Percentiles rank a stretch among this genome's conserved stretches.
phyloP scores from a whole-genome alignment of 1,140 invertebrate species.

The Tribolium madens region DNA sequence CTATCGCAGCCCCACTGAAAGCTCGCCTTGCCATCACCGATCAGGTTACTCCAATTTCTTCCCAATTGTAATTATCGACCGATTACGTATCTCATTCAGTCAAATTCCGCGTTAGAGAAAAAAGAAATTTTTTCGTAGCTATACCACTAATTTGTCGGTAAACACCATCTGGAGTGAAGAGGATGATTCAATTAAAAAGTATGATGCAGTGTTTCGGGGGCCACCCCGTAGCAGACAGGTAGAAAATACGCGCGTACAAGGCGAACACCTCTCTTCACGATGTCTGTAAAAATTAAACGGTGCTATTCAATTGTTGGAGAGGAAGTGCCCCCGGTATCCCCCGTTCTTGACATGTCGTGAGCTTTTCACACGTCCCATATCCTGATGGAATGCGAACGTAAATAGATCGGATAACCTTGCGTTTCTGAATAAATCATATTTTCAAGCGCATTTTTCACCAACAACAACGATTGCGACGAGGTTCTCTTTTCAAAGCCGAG shows the following conservation, averaged over 20 bases:
- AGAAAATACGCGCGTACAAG: conserved; percentile 31
- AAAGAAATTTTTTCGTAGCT: not conserved
- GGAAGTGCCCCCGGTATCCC: conserved; percentile 56
- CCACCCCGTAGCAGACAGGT: conserved; percentile 44
- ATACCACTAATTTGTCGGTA: conserved; percentile 21
- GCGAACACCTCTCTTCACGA: conserved; percentile 55
- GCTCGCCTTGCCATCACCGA: conserved; percentile 34
- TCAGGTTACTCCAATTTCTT: conserved; percentile 47
- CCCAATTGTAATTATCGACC: conserved; percentile 19
- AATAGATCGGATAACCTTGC: not conserved
- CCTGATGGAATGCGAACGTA: not conserved
- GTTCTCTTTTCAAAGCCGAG: no score
- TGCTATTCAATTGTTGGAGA: conserved; percentile 54
- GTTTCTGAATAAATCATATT: not conserved
- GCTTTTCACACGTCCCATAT: conserved; percentile 55
- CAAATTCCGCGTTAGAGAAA: not conserved
- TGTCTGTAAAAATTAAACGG: conserved; percentile 58
- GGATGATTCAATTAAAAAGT: conserved; percentile 50
- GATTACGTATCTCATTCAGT: conserved; percentile 17
- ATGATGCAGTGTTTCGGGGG: conserved; percentile 45
- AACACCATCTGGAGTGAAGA: conserved; percentile 19
- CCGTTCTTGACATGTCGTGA: conserved; percentile 58
- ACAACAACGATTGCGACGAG: not conserved
- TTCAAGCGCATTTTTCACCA: not conserved
- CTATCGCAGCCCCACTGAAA: conserved; percentile 26